Evolutionary conservation across 92 coral and sea anemone species (phyloP), one percentile per base, ranked within the genome.

Genomic region (Heliopora coerulea): DNA sequence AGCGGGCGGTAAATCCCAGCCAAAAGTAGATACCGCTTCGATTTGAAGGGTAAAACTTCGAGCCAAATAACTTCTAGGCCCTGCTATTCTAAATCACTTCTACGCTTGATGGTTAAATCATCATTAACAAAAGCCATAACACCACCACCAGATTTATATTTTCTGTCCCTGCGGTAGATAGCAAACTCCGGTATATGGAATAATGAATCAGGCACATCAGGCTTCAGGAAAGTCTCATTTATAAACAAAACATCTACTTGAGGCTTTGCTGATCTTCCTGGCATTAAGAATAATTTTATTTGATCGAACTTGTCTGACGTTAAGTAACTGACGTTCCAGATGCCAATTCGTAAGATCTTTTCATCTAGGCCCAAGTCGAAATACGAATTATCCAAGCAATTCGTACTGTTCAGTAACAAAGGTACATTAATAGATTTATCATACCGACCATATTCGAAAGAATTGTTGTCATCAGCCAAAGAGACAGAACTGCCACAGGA

Each of bases 291-390:
- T 34, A 83, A 73, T 37, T 68, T 78, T 49, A 83, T 83, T 72
- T 83, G 83, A 37, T 83, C 87, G 34, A 83, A 83, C 34, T 83
- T 83, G 14, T 78, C 49, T 35, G 74, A 44, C 3, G 82, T 73
- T 72, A 86, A 41, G 42, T 72, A 68, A 82, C 78, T 73, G 12
- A 87, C 85, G 29, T 83, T 83, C 87, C 87, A 83, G 12, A 64
- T 66, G 19, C 87, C 85, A 72, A 87, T 31, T 28, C 84, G 64
- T 68, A 86, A 57, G 7, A 81, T 86, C 68, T 72, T 75, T 8
- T 72, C 74, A 39, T 69, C 84, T 35, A 86, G 72, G 28, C 79
- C 84, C 41, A 86, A 78, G 34, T 86, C 86, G 46, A 72, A 73
- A n/a, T n/a, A n/a, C n/a, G n/a, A n/a, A n/a, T n/a, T n/a, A n/a